phyloP scores from a whole-genome alignment of 1,140 invertebrate species.

The Lepeophtheirus salmonis region DNA sequence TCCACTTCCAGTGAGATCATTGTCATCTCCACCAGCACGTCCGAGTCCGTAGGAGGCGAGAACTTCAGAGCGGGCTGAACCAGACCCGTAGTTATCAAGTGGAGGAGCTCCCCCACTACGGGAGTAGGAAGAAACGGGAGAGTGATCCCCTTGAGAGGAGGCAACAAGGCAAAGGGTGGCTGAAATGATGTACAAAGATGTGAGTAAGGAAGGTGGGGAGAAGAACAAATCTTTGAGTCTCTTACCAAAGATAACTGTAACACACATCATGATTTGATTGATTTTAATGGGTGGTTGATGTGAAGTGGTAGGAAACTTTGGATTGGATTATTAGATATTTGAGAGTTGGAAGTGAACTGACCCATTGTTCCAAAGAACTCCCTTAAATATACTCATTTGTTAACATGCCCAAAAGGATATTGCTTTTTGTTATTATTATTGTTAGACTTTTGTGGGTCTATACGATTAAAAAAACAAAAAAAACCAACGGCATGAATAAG shows the following conservation, averaged over 20 bases:
- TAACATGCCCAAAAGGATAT: neutral
- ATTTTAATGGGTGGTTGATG: neutral
- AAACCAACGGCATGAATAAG: neutral
- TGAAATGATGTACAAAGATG: neutral
- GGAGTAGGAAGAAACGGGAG: neutral
- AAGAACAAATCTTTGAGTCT: neutral
- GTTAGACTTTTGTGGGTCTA: too few relatives aligned
- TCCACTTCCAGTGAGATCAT: neutral
- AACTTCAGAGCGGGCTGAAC: neutral
- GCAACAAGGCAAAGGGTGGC: neutral
- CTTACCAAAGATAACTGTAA: neutral
- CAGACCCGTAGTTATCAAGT: slow-evolving; percentile 1
- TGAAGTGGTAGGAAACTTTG: too few relatives aligned
- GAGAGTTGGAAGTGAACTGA: neutral
- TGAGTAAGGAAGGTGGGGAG: neutral
- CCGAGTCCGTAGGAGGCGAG: neutral
- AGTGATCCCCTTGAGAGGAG: neutral
- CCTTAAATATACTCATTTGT: neutral
- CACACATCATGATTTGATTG: neutral
- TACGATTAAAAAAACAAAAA: neutral
- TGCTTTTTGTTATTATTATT: too few relatives aligned
- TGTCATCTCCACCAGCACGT: too few relatives aligned
- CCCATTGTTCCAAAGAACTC: neutral
- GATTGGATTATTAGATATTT: too few relatives aligned
- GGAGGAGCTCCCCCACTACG: neutral